Percentiles rank a stretch among this genome's conserved stretches.
These are phyloP conservation scores for Amiota minor DNA, from an alignment of 2,888 invertebrate species.

Conservation along the genomic window DNA sequence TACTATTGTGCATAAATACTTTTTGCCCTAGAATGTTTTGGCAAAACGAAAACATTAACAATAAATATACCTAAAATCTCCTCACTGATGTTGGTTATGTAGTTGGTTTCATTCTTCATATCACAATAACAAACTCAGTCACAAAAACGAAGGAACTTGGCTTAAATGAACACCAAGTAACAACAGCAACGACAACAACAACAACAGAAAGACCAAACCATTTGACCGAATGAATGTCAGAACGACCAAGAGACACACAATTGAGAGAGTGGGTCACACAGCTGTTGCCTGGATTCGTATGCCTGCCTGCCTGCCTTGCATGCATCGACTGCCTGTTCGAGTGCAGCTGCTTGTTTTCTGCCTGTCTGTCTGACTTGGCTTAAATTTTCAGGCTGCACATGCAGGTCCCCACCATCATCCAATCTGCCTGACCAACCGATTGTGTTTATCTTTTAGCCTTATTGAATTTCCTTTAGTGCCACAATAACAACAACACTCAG, in stretches of 20 bases:
- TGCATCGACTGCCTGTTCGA: constrained; percentile 13
- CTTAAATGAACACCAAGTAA: not conserved
- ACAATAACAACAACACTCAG: too few relatives aligned
- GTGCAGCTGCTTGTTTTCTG: not conserved
- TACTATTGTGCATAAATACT: not conserved
- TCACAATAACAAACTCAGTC: not conserved
- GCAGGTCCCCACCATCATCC: too few relatives aligned
- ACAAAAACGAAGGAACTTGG: not conserved
- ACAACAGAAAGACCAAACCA: too few relatives aligned
- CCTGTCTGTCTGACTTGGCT: not conserved
- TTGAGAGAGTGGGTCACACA: constrained; percentile 65
- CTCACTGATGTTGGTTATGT: not conserved
- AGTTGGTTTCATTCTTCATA: not conserved
- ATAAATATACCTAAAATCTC: not conserved
- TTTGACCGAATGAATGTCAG: too few relatives aligned
- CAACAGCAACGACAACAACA: constrained; percentile 44
- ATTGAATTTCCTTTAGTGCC: too few relatives aligned
- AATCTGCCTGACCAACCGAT: too few relatives aligned
- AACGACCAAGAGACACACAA: constrained; percentile 39
- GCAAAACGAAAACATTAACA: not conserved
- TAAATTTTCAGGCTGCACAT: too few relatives aligned
- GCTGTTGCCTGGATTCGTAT: constrained; percentile 50
- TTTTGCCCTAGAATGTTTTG: constrained; percentile 17
- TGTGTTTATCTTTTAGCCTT: too few relatives aligned
- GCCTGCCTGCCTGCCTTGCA: too few relatives aligned